These are phyloP conservation scores for Chaenocephalus aceratus DNA, from an alignment of 2,113 vertebrate species.

Conservation along the genomic window DNA sequence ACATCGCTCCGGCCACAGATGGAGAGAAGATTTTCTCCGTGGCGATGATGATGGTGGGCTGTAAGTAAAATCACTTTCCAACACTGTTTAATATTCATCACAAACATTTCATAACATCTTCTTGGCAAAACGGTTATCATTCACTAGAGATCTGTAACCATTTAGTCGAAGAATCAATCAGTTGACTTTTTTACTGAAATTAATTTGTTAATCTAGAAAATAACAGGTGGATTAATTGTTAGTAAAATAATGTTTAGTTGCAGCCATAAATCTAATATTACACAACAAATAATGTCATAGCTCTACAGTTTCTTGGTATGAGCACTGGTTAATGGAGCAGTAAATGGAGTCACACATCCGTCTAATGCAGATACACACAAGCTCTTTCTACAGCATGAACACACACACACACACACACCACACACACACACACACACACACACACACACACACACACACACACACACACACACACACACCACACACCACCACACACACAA, in stretches of 20 bases:
- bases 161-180: too few relatives aligned
- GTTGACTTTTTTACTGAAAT: too few relatives aligned
- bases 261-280: conserved; percentile 9
- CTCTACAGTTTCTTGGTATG: background rate
- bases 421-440: too few relatives aligned
- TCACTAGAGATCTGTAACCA: background rate
- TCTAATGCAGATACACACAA: conserved; percentile 1
- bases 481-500: too few relatives aligned
- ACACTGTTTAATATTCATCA: background rate
- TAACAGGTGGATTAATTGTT: too few relatives aligned
- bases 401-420: too few relatives aligned
- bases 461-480: too few relatives aligned
- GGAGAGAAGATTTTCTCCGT: conserved; percentile 99
- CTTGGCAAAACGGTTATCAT: background rate
- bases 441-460: too few relatives aligned
- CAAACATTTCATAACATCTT: background rate
- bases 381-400: background rate
- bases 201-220: too few relatives aligned
- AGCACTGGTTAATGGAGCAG: conserved; percentile 33
- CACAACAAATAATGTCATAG: conserved; percentile 2
- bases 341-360: conserved; percentile 7
- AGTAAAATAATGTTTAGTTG: too few relatives aligned
- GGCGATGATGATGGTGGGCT: conserved; percentile 99
- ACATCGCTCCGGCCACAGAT: conserved; percentile 97
- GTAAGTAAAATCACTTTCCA: conserved; percentile 86